These are phyloP conservation scores for Aporophyla nigra DNA, from an alignment of 2,888 invertebrate genomes.

Conservation along the genomic window DNA sequence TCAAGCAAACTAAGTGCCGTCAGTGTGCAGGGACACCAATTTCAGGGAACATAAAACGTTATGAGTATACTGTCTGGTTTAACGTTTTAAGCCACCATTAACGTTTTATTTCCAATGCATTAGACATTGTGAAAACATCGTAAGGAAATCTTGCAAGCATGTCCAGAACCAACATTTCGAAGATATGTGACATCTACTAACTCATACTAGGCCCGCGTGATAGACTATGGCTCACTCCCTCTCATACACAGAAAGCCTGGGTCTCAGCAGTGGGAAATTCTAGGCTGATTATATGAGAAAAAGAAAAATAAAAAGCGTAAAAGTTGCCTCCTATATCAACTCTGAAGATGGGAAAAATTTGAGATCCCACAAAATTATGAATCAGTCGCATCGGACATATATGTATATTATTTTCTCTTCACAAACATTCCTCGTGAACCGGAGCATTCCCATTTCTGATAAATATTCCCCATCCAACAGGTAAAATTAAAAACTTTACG, in stretches of 20 bases:
- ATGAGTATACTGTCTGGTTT: not conserved
- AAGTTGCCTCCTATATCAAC: not conserved
- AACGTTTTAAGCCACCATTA: too few species aligned
- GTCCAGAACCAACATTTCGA: too few species aligned
- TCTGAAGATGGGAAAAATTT: constrained; percentile 16
- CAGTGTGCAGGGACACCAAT: not conserved
- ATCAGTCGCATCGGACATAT: constrained; percentile 14
- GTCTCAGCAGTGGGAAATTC: too few species aligned
- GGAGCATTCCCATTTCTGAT: constrained; percentile 49
- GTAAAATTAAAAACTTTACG: constrained; percentile 64
- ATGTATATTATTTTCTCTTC: constrained; percentile 26
- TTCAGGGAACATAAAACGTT: not conserved
- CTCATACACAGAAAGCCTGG: not conserved
- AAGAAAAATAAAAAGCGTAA: not conserved
- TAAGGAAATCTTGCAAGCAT: too few species aligned
- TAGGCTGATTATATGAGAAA: too few species aligned
- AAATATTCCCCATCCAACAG: constrained; percentile 54
- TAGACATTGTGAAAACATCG: too few species aligned
- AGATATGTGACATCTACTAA: too few species aligned
- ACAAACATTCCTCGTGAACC: constrained; percentile 28
- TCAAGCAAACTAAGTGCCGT: not conserved
- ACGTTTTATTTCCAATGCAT: too few species aligned
- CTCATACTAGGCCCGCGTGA: too few species aligned
- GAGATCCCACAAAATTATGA: constrained; percentile 12
- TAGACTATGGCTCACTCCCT: not conserved